These are phyloP conservation scores for Pangasius macronema DNA, from an alignment of 2,797 vertebrate species.

Conservation along the genomic window DNA sequence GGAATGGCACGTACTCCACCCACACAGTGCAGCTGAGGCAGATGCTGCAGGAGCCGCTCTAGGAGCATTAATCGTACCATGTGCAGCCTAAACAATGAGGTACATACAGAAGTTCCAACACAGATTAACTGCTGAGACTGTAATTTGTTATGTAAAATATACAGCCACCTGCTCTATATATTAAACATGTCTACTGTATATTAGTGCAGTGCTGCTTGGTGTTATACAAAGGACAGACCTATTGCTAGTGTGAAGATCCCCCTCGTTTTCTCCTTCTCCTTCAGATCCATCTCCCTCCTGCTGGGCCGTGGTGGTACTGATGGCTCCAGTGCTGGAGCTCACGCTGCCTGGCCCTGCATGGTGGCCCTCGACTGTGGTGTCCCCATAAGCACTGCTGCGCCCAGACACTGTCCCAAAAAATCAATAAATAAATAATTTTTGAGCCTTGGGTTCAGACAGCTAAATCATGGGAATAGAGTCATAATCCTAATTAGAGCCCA, in stretches of 20 bases:
- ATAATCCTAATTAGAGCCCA: background rate
- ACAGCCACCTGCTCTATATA: background rate
- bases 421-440: background rate
- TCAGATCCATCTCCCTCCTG: conserved; percentile 97
- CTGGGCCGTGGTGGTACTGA: conserved; percentile 95
- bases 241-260: conserved; percentile 94
- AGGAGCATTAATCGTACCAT: conserved; percentile 97
- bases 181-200: background rate
- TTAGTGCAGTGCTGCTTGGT: background rate
- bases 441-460: background rate
- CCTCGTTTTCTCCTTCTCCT: conserved; percentile 91
- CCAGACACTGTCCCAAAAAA: conserved; percentile 83
- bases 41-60: conserved; percentile 91
- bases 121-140: background rate
- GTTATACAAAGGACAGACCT: conserved; percentile 74
- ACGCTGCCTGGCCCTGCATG: conserved; percentile 92
- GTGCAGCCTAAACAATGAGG: conserved; percentile 79
- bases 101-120: background rate
- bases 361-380: conserved; percentile 89
- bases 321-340: conserved; percentile 97
- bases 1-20: conserved; percentile 97
- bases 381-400: conserved; percentile 95
- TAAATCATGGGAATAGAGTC: background rate
- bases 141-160: background rate
- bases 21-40: conserved; percentile 90